Evolutionary conservation across 2,888 invertebrate genomes (phyloP).

Genomic region (Megamerina dolium): DNA sequence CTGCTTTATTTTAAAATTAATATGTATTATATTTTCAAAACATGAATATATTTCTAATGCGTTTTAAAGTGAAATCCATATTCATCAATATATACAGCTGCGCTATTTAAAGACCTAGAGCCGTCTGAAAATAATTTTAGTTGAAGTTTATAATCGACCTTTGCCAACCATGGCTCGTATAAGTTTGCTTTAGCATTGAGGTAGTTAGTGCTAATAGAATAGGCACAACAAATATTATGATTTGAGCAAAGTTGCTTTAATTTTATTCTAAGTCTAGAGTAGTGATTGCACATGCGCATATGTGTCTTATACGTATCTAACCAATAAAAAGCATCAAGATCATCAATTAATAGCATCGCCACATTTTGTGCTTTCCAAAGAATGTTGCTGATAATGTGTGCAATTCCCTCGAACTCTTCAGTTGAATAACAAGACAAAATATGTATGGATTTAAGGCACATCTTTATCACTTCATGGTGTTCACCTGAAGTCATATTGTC

Average conservation of each 20-base stretch:
- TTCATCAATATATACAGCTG: conserved; percentile 8
- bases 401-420: conserved; percentile 29
- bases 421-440: conserved; percentile 27
- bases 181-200: conserved; percentile 8
- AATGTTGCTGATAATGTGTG: conserved; percentile 39
- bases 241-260: conserved; percentile 25
- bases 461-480: conserved; percentile 9
- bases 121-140: conserved; percentile 9
- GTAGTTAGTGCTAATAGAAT: conserved; percentile 27
- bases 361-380: conserved; percentile 46
- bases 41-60: too few relatives aligned
- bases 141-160: conserved; percentile 21
- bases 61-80: conserved; percentile 4
- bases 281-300: conserved; percentile 29
- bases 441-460: conserved; percentile 24
- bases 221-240: conserved; percentile 30
- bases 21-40: not conserved
- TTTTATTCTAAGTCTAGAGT: conserved; percentile 22
- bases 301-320: conserved; percentile 24
- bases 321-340: conserved; percentile 53
- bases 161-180: conserved; percentile 3
- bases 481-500: conserved; percentile 19
- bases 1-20: conserved; percentile 7
- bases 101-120: conserved; percentile 7
- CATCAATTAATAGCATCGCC: conserved; percentile 51